A percentile compares a stretch with the other conserved stretches of the same genome.
Conservation (phyloP, 2,113 vertebrate species). For the Phyllostomus hastatus region DNA sequence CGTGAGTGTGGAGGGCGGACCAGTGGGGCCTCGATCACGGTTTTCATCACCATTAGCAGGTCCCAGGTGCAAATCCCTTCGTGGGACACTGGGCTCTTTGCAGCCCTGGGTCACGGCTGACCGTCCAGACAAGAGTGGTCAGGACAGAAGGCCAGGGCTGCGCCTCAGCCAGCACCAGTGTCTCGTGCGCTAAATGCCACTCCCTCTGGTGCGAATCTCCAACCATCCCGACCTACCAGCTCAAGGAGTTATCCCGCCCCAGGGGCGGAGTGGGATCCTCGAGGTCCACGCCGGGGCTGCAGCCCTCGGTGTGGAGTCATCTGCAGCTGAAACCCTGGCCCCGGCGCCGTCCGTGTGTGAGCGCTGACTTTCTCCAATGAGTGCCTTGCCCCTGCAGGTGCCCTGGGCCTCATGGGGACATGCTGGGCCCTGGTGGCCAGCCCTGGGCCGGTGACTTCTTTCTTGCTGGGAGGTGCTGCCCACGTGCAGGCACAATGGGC, state of each 20-base stretch:
- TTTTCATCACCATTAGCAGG: background rate
- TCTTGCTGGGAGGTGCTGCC: background rate
- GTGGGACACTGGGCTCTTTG: background rate
- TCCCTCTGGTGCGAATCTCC: rapidly evolving
- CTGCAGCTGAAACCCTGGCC: no score
- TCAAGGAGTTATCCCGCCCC: background rate
- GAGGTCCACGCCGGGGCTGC: rapidly evolving
- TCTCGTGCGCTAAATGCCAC: background rate
- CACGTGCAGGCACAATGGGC: rapidly evolving
- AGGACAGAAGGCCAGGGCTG: background rate
- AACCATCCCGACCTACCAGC: rapidly evolving
- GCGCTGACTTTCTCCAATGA: background rate
- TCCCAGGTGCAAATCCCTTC: background rate
- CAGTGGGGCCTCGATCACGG: rapidly evolving
- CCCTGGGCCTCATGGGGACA: background rate
- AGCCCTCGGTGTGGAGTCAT: rapidly evolving
- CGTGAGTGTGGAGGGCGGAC: rapidly evolving
- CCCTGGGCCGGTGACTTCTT: rapidly evolving
- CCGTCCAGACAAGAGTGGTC: background rate
- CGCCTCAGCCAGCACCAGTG: background rate
- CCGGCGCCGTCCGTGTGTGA: rapidly evolving
- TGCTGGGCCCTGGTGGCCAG: background rate
- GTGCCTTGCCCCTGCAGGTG: background rate
- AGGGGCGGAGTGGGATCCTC: rapidly evolving
- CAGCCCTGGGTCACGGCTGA: background rate